phyloP scores from a whole-genome alignment of 1,140 invertebrate genomes.

The Trypoxylus dichotomus region DNA sequence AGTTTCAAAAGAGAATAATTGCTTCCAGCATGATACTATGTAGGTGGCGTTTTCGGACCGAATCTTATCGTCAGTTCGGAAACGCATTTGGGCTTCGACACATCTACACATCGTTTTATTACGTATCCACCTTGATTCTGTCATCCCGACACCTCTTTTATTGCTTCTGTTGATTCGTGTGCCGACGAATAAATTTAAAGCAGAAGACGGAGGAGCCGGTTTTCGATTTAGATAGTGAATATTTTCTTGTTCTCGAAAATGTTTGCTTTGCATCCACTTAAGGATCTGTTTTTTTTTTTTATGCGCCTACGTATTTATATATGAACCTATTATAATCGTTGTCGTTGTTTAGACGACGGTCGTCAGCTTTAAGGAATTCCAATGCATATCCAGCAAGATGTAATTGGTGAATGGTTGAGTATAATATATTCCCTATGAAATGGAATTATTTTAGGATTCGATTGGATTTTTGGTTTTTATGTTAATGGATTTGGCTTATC shows the following conservation, averaged over 20 bases:
- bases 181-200: conserved; percentile 30
- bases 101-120: conserved; percentile 28
- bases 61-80: conserved; percentile 24
- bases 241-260: conserved; percentile 12
- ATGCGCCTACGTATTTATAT: background rate
- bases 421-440: too few relatives aligned
- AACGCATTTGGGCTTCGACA: conserved; percentile 28
- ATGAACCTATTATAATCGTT: background rate
- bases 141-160: conserved; percentile 29
- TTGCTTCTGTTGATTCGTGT: conserved; percentile 27
- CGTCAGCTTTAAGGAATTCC: too few relatives aligned
- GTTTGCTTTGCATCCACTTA: conserved; percentile 26
- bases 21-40: background rate
- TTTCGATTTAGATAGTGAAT: conserved; percentile 27
- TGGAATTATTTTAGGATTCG: too few relatives aligned
- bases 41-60: background rate
- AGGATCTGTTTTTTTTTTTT: background rate
- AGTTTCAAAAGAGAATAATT: background rate
- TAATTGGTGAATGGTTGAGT: too few relatives aligned
- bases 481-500: too few relatives aligned
- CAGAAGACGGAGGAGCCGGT: conserved; percentile 8
- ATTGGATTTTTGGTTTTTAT: too few relatives aligned
- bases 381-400: too few relatives aligned
- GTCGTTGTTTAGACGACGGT: too few relatives aligned
- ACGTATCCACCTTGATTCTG: conserved; percentile 29